These are phyloP conservation scores for Papilio aristodemus DNA, from an alignment of 1,140 invertebrate genomes.

Conservation along the genomic window DNA sequence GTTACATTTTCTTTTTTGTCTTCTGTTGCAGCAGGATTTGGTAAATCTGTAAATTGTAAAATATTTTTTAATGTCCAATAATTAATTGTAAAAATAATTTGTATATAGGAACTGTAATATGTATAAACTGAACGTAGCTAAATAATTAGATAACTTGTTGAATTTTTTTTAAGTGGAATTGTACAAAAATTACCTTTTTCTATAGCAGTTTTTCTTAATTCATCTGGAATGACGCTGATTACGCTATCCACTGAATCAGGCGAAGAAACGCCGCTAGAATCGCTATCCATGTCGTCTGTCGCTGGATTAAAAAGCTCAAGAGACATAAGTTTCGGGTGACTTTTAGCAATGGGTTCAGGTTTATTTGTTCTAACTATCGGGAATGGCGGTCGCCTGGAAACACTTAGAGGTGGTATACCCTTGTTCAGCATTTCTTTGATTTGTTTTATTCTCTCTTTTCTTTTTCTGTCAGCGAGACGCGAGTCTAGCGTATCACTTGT, in stretches of 20 bases:
- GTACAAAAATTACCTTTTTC: conserved; percentile 68
- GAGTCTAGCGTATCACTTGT: conserved; percentile 67
- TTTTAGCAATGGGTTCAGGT: conserved; percentile 70
- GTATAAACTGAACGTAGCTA: no score
- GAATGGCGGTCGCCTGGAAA: conserved; percentile 82
- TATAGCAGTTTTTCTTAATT: conserved; percentile 66
- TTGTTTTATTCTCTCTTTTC: conserved; percentile 83
- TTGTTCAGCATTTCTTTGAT: conserved; percentile 85
- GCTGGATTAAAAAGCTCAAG: conserved; percentile 94
- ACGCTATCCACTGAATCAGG: conserved; percentile 93
- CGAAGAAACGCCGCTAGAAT: conserved; percentile 91
- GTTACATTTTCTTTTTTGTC: conserved; percentile 46
- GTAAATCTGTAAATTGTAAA: conserved; percentile 53
- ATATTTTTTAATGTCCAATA: conserved; percentile 23
- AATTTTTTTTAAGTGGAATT: no score
- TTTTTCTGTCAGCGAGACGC: conserved; percentile 70
- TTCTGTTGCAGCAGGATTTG: conserved; percentile 46
- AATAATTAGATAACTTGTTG: no score
- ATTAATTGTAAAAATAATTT: no score
- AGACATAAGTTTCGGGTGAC: conserved; percentile 86
- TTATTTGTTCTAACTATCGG: conserved; percentile 83
- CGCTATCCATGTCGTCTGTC: conserved; percentile 93
- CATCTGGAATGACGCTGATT: conserved; percentile 84
- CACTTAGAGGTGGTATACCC: conserved; percentile 63
- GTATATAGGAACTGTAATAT: no score